A percentile compares a stretch with the other conserved stretches of the same genome.
Conservation (phyloP, 2,888 invertebrate genomes). For the Scelioninae gen. 1 region DNA sequence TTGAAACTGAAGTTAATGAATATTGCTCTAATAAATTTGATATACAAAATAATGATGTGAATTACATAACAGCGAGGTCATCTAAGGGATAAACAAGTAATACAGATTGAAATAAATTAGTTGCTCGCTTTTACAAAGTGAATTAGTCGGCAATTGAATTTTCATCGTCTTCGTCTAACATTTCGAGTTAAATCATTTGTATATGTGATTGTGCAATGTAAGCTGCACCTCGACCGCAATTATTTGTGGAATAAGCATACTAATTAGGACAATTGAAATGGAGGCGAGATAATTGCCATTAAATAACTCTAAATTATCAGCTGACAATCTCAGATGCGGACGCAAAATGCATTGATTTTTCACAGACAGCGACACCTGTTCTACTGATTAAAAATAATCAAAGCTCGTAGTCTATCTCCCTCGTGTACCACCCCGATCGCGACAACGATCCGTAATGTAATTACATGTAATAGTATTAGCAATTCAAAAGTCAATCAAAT, state of each 20-base stretch:
- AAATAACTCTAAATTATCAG: constrained; percentile 25
- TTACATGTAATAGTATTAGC: constrained; percentile 55
- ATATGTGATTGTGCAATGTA: constrained; percentile 24
- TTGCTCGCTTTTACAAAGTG: too few relatives aligned
- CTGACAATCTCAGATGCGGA: constrained; percentile 14
- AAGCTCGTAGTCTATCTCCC: not conserved
- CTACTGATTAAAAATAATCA: constrained; percentile 40
- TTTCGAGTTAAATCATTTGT: constrained; percentile 7
- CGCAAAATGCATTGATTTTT: constrained; percentile 22
- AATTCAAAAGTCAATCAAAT: constrained; percentile 60
- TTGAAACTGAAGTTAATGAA: too few relatives aligned
- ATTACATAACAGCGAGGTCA: too few relatives aligned
- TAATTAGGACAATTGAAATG: constrained; percentile 52
- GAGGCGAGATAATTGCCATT: constrained; percentile 45
- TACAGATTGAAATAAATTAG: too few relatives aligned
- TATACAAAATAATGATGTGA: too few relatives aligned
- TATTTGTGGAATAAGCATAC: constrained; percentile 41
- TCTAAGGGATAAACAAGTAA: too few relatives aligned
- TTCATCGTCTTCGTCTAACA: constrained; percentile 1
- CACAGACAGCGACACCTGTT: constrained; percentile 9
- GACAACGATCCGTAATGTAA: constrained; percentile 34
- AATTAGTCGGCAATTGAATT: not conserved
- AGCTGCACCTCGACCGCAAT: constrained; percentile 16
- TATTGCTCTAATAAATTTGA: too few relatives aligned
- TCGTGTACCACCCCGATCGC: constrained; percentile 1